Percentiles rank a stretch among this genome's conserved stretches.
phyloP scores from a whole-genome alignment of 2,888 invertebrate species.

The Vesta saturnalis region DNA sequence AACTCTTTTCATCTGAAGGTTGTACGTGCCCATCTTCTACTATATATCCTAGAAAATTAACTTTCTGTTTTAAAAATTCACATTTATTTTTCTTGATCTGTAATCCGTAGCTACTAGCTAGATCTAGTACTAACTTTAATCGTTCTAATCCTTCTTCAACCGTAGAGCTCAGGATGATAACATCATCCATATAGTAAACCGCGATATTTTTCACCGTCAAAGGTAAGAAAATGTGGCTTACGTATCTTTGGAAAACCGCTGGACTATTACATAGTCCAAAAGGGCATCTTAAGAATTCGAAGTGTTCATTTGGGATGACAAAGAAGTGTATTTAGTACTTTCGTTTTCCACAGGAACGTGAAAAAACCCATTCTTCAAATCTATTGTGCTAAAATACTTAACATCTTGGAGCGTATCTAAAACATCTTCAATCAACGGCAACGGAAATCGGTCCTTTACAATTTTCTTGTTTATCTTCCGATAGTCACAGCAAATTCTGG shows the following conservation, averaged over 20 bases:
- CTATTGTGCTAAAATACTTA: not conserved
- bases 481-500: not conserved
- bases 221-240: not conserved
- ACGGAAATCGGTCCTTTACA: not conserved
- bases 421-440: not conserved
- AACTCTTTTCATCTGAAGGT: constrained; percentile 47
- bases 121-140: not conserved
- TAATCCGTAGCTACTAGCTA: not conserved
- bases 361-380: not conserved
- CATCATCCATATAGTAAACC: not conserved
- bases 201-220: not conserved
- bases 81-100: not conserved
- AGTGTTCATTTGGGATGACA: not conserved
- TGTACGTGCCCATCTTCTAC: constrained; percentile 47
- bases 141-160: not conserved
- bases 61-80: not conserved
- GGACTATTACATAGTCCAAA: not conserved
- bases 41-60: constrained; percentile 12
- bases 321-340: not conserved
- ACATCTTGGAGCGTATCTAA: not conserved
- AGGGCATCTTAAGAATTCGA: not conserved
- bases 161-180: not conserved
- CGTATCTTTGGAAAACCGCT: not conserved
- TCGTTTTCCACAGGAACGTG: not conserved
- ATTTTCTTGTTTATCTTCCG: not conserved